phyloP scores from a whole-genome alignment of 2,888 invertebrate genomes.

The Eilema sororculum region DNA sequence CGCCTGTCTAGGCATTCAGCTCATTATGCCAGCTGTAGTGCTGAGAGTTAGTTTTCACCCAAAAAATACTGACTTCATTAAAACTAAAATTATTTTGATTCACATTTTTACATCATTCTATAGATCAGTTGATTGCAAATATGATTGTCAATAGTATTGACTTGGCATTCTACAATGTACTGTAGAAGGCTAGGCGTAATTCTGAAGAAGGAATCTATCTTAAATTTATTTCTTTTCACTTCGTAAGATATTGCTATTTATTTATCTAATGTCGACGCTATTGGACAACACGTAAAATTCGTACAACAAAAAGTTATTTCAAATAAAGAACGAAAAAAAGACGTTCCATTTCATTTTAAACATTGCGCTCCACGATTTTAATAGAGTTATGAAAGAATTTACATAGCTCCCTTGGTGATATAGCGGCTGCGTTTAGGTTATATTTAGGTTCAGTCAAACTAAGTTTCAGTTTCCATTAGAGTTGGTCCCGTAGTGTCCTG shows the following conservation, averaged over 20 bases:
- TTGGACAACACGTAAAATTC: background rate
- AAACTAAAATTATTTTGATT: background rate
- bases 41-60: background rate
- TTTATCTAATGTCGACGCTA: too few species aligned
- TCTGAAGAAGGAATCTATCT: too few species aligned
- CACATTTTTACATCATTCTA: too few species aligned
- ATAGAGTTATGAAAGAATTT: slow-evolving; percentile 42
- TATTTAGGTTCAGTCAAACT: slow-evolving; percentile 49
- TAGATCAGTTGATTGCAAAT: too few species aligned
- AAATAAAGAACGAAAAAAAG: slow-evolving; percentile 15
- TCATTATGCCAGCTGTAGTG: background rate
- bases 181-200: too few species aligned
- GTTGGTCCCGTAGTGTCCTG: slow-evolving; percentile 48
- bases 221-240: too few species aligned
- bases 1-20: slow-evolving; percentile 1
- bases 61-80: background rate
- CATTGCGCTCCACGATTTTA: slow-evolving; percentile 22
- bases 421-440: slow-evolving; percentile 45
- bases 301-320: background rate
- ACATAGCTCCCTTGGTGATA: slow-evolving; percentile 39
- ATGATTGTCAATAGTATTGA: too few species aligned
- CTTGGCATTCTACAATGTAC: too few species aligned
- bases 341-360: slow-evolving; percentile 10
- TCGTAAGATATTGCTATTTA: too few species aligned
- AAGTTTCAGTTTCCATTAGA: slow-evolving; percentile 57